Conservation (phyloP, 1,140 invertebrate genomes). For the Notospermus geniculatus region DNA sequence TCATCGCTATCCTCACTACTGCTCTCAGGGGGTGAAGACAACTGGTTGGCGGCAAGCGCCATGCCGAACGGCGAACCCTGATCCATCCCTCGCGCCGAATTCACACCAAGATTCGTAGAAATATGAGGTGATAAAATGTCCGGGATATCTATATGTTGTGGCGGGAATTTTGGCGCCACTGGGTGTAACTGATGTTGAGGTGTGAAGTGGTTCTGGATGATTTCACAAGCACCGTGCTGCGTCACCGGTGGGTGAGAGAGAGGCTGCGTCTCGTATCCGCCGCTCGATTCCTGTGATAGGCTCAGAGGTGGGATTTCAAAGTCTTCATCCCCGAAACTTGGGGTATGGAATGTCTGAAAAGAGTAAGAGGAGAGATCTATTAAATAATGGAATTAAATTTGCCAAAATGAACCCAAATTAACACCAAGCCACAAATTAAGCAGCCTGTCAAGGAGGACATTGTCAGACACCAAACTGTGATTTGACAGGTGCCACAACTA, state of each 20-base stretch:
- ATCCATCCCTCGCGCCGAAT: background rate
- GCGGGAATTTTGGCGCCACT: slow-evolving; percentile 47
- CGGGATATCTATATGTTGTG: slow-evolving; percentile 49
- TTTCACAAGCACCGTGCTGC: background rate
- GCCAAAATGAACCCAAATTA: too few relatives aligned
- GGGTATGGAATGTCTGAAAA: slow-evolving; percentile 80
- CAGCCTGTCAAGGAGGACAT: too few relatives aligned
- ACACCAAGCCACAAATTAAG: too few relatives aligned
- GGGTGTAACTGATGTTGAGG: background rate
- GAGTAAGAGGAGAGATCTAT: slow-evolving; percentile 16
- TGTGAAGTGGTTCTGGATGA: background rate
- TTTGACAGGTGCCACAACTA: too few relatives aligned
- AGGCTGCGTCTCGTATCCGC: slow-evolving; percentile 2
- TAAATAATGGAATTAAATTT: too few relatives aligned
- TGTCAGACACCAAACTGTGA: too few relatives aligned
- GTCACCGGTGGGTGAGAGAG: background rate
- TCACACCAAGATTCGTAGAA: background rate
- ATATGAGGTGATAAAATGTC: slow-evolving; percentile 30
- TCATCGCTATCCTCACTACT: slow-evolving; percentile 83
- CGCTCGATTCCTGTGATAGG: background rate
- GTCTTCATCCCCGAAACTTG: slow-evolving; percentile 90
- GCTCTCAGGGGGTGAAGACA: slow-evolving; percentile 57
- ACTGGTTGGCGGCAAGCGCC: background rate
- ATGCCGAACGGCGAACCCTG: background rate
- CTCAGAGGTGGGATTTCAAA: slow-evolving; percentile 70